These are phyloP conservation scores for Temnothorax rugatulus DNA, from an alignment of 2,888 invertebrate species.

Conservation along the genomic window DNA sequence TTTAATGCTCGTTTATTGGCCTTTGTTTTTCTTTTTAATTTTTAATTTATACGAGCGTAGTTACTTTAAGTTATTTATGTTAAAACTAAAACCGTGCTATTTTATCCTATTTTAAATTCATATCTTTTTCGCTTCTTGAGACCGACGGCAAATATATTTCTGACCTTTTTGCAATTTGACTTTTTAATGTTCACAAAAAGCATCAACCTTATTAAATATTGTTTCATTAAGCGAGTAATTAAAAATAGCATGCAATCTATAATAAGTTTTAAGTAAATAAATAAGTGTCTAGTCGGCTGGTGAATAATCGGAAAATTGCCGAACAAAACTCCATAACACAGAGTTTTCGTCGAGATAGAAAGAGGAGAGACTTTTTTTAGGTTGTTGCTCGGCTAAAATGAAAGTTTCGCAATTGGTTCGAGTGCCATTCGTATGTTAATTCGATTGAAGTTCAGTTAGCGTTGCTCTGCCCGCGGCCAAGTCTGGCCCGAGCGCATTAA, in stretches of 20 bases:
- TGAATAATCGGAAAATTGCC: slow-evolving; percentile 17
- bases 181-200: background rate
- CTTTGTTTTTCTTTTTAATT: too few species aligned
- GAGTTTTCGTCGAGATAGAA: slow-evolving; percentile 15
- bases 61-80: too few species aligned
- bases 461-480: slow-evolving; percentile 56
- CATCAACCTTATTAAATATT: background rate
- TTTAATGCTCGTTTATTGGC: too few species aligned
- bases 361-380: slow-evolving; percentile 49
- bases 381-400: slow-evolving; percentile 67
- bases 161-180: background rate
- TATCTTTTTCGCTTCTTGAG: background rate
- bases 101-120: background rate
- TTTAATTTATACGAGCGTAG: too few species aligned
- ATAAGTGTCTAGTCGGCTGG: slow-evolving; percentile 23
- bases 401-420: slow-evolving; percentile 75
- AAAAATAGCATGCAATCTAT: background rate
- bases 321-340: slow-evolving; percentile 5
- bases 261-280: slow-evolving; percentile 19
- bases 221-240: background rate
- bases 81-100: background rate
- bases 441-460: slow-evolving; percentile 73
- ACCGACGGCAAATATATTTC: background rate
- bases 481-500: slow-evolving; percentile 63
- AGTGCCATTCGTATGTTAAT: slow-evolving; percentile 76